phyloP scores from a whole-genome alignment of 2,113 vertebrate genomes.

The Macaca mulatta region DNA sequence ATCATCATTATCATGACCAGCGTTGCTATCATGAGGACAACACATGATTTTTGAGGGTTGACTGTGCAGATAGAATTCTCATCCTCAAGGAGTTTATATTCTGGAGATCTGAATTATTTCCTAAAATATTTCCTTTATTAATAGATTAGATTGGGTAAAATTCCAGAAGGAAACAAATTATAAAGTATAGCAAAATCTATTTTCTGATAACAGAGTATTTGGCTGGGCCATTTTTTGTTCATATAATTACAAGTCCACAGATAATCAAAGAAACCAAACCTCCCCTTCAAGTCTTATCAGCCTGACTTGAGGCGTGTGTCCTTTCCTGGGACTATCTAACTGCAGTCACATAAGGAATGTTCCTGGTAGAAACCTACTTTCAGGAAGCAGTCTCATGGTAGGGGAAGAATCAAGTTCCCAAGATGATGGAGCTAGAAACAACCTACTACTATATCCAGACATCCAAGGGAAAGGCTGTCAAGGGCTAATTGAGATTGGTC shows the following conservation, averaged over 20 bases:
- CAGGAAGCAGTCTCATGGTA: not conserved
- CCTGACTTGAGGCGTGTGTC: not conserved
- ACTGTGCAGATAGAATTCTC: not conserved
- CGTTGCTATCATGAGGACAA: not conserved
- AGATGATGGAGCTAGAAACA: not conserved
- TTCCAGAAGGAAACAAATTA: not conserved
- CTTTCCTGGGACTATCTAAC: not conserved
- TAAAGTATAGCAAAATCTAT: not conserved
- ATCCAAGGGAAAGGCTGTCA: not conserved
- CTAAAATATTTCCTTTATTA: constrained; percentile 8
- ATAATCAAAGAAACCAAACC: not conserved
- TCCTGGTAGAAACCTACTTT: not conserved
- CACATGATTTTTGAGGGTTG: not conserved
- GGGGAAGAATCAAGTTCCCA: not conserved
- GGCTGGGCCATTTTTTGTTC: not conserved
- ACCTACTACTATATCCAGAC: no score
- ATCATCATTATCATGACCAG: not conserved
- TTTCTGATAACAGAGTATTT: not conserved
- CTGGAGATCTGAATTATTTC: not conserved
- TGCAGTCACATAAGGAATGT: not conserved
- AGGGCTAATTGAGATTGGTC: not conserved
- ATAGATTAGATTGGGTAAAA: not conserved
- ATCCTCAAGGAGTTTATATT: not conserved
- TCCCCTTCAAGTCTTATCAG: not conserved
- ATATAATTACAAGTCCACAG: not conserved